Evolutionary conservation across 2,888 invertebrate genomes (phyloP).

Genomic region (Chrysolina haemoptera): DNA sequence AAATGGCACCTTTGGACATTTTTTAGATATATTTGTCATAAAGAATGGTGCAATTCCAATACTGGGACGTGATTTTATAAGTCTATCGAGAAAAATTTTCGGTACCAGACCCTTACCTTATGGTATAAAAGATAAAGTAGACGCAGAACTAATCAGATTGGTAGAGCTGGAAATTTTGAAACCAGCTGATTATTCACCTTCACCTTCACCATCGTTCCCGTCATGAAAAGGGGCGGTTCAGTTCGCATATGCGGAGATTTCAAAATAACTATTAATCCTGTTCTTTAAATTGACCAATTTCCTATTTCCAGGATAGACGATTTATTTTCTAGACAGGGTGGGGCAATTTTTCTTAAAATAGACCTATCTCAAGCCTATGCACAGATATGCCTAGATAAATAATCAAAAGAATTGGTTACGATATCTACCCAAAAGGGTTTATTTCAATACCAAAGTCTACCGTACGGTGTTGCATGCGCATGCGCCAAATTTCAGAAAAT

Average conservation of each 20-base stretch:
- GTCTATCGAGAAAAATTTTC: no score
- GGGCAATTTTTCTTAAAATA: no score
- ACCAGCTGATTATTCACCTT: background rate
- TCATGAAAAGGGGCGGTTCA: background rate
- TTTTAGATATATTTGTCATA: conserved; percentile 1
- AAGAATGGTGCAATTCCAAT: background rate
- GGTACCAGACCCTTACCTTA: no score
- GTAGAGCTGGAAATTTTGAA: background rate
- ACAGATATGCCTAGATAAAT: no score
- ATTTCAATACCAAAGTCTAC: no score
- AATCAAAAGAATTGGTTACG: no score
- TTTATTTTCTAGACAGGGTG: background rate
- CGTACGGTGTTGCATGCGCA: no score
- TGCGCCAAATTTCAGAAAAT: no score
- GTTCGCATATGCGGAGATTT: conserved; percentile 9
- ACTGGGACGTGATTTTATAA: conserved; percentile 9
- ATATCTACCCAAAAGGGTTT: no score
- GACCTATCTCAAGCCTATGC: no score
- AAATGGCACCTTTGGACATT: background rate
- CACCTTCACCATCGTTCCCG: background rate
- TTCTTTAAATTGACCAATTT: conserved; percentile 7
- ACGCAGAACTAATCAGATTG: background rate
- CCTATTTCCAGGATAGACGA: conserved; percentile 7
- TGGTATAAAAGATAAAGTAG: no score
- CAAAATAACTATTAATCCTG: conserved; percentile 4